Conservation (phyloP, 30 jellyfish, hydroid and myxozoan genomes). For the Pelagia noctiluca region DNA sequence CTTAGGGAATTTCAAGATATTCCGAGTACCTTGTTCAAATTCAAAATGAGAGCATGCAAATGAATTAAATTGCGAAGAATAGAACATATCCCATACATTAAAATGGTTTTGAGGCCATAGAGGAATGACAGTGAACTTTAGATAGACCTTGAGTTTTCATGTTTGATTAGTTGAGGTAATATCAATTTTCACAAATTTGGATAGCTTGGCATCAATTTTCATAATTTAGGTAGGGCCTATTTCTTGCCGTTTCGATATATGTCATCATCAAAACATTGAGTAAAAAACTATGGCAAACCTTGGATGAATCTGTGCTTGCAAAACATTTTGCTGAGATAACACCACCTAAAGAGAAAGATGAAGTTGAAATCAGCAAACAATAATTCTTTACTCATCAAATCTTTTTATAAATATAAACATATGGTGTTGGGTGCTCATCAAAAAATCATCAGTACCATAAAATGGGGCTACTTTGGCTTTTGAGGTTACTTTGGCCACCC, state of each 20-base stretch:
- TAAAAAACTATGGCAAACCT: slow-evolving; percentile 2
- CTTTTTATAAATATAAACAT: neutral
- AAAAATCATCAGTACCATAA: neutral
- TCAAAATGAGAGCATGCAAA: too few relatives aligned
- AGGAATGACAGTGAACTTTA: neutral
- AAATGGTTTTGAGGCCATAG: neutral
- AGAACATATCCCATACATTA: too few relatives aligned
- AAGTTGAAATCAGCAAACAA: too few relatives aligned
- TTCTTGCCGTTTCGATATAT: neutral
- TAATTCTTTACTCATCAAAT: too few relatives aligned
- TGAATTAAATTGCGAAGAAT: too few relatives aligned
- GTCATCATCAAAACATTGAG: neutral
- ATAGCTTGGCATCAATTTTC: neutral
- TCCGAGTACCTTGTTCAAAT: too few relatives aligned
- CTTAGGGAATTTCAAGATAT: too few relatives aligned
- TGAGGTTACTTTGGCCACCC: neutral
- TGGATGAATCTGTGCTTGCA: slow-evolving; percentile 50
- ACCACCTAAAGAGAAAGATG: slow-evolving; percentile 4
- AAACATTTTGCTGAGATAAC: slow-evolving; percentile 35
- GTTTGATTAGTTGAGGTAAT: neutral
- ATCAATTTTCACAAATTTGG: neutral
- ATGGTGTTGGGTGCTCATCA: neutral
- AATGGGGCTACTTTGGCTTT: neutral
- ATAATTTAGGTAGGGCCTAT: neutral
- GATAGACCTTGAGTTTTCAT: neutral